Conservation (phyloP, 1,140 invertebrate genomes). For the Agrypnia vestita region DNA sequence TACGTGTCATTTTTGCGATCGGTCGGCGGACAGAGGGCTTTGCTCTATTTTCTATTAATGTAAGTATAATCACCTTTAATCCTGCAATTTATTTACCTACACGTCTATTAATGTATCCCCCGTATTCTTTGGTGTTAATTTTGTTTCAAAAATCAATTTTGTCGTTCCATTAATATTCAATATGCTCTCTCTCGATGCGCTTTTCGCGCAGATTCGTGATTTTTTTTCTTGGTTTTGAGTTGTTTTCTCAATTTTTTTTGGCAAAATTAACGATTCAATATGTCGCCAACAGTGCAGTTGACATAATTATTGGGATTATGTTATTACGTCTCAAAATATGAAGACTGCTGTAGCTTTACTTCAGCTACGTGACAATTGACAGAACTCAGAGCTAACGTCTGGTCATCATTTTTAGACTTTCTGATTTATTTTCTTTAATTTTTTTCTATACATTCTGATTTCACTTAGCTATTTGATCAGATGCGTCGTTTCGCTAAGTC, state of each 20-base stretch:
- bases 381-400: background rate
- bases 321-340: background rate
- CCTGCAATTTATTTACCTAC: background rate
- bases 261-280: background rate
- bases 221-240: background rate
- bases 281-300: background rate
- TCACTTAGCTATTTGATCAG: too few relatives aligned
- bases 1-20: constrained; percentile 52
- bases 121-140: background rate
- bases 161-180: constrained; percentile 40
- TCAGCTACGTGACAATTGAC: background rate
- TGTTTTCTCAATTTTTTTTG: background rate
- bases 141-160: background rate
- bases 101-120: background rate
- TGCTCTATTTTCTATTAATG: constrained; percentile 31
- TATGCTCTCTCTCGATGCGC: constrained; percentile 24
- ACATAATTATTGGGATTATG: background rate
- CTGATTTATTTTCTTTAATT: background rate
- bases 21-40: constrained; percentile 29
- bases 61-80: constrained; percentile 26
- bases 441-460: too few relatives aligned
- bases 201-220: background rate
- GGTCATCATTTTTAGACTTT: background rate
- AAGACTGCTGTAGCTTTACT: background rate
- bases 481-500: too few relatives aligned